A percentile compares a stretch with the other conserved stretches of the same genome.
phyloP scores from a whole-genome alignment of 2,797 vertebrate genomes.

The Spinus pinus region DNA sequence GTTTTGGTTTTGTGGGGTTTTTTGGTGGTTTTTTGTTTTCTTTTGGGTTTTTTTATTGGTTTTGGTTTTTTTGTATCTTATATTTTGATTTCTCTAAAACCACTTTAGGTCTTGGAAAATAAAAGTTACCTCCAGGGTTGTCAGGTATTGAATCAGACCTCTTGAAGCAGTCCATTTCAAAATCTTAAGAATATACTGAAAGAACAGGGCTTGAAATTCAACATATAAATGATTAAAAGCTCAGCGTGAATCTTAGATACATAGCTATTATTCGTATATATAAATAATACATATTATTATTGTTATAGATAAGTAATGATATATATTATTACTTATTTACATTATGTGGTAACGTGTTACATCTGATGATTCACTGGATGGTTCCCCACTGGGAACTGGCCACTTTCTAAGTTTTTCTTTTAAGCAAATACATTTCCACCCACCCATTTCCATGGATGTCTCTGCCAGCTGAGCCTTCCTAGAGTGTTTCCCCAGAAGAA shows the following conservation, averaged over 20 bases:
- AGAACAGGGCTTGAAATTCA: not conserved
- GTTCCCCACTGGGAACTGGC: not conserved
- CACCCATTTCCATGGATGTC: rapidly evolving
- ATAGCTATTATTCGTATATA: not conserved
- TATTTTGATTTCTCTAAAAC: not conserved
- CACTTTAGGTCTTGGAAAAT: not conserved
- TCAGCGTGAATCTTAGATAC: not conserved
- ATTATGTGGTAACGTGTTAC: rapidly evolving
- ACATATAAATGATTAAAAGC: not conserved
- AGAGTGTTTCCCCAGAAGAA: not conserved
- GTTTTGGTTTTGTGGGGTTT: too few relatives aligned
- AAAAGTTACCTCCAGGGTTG: not conserved
- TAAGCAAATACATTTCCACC: not conserved
- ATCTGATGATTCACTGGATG: not conserved
- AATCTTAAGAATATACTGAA: not conserved
- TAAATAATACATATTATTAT: not conserved
- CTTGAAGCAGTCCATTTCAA: not conserved
- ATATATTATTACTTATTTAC: not conserved
- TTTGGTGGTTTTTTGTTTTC: not conserved
- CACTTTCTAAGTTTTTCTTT: not conserved
- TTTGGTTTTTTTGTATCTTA: not conserved
- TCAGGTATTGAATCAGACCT: not conserved
- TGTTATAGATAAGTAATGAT: not conserved
- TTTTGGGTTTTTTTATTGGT: not conserved
- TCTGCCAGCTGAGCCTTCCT: not conserved